Conservation (phyloP, 2,888 invertebrate species). For the Nymphalis c-album region DNA sequence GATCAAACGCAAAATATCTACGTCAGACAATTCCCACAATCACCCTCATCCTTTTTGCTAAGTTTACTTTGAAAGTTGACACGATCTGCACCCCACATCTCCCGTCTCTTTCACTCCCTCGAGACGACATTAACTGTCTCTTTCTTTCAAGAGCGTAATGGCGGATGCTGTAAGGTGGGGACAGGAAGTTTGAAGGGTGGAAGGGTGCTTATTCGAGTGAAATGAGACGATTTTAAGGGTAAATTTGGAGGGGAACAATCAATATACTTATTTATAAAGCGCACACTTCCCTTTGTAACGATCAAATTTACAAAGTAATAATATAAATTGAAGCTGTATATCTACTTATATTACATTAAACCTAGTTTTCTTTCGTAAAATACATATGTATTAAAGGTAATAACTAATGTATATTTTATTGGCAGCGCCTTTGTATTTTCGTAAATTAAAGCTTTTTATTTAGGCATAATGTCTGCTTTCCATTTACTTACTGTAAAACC, state of each 20-base stretch:
- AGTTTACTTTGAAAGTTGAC: conserved; percentile 56
- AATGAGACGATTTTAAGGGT: conserved; percentile 63
- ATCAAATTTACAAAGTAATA: conserved; percentile 13
- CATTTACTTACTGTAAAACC: not conserved
- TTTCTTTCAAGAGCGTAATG: conserved; percentile 45
- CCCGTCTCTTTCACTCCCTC: conserved; percentile 42
- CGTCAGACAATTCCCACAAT: conserved; percentile 30
- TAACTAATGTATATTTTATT: not conserved
- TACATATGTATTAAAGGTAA: not conserved
- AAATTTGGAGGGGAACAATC: conserved; percentile 53
- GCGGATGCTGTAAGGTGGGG: conserved; percentile 70
- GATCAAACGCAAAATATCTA: conserved; percentile 20
- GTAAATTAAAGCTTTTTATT: conserved; percentile 3
- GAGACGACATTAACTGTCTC: conserved; percentile 13
- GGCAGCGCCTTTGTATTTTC: not conserved
- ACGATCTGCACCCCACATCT: conserved; percentile 53
- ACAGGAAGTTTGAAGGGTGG: conserved; percentile 61
- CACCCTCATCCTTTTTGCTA: conserved; percentile 57
- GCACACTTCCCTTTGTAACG: conserved; percentile 14
- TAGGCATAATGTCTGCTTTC: not conserved
- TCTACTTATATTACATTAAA: too few species aligned
- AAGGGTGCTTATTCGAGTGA: conserved; percentile 58
- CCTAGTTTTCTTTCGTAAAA: not conserved
- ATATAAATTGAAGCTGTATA: conserved; percentile 5
- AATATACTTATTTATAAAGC: conserved; percentile 41